Conservation (phyloP, 1,140 invertebrate genomes). For the Cyphomyrmex costatus region DNA sequence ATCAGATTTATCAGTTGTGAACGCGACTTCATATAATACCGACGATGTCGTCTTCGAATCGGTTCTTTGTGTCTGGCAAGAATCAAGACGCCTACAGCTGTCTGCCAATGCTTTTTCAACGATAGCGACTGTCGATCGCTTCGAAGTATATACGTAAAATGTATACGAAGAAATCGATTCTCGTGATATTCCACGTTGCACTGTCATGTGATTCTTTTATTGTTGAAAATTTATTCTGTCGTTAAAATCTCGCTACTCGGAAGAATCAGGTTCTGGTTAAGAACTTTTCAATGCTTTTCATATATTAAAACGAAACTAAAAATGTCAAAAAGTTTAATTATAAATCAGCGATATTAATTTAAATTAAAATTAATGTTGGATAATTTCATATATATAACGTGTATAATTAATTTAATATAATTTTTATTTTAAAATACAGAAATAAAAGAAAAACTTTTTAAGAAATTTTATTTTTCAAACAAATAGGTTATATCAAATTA, state of each 20-base stretch:
- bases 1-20: background rate
- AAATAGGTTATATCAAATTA: background rate
- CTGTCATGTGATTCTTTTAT: background rate
- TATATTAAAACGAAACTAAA: background rate
- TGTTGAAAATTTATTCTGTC: background rate
- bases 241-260: background rate
- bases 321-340: background rate
- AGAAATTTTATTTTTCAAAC: background rate
- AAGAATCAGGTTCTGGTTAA: background rate
- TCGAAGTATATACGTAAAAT: conserved; percentile 17
- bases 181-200: background rate
- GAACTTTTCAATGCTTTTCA: background rate
- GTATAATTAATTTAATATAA: background rate
- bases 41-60: conserved; percentile 71
- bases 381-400: no score
- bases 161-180: conserved; percentile 61
- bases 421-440: background rate
- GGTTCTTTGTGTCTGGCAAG: conserved; percentile 74
- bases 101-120: conserved; percentile 54
- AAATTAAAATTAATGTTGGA: background rate
- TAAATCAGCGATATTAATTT: background rate
- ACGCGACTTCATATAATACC: conserved; percentile 33
- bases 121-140: conserved; percentile 49
- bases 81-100: conserved; percentile 72
- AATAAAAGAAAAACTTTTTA: background rate